Conservation (phyloP, 2,888 invertebrate genomes). For the Coelogynopora nodosa region DNA sequence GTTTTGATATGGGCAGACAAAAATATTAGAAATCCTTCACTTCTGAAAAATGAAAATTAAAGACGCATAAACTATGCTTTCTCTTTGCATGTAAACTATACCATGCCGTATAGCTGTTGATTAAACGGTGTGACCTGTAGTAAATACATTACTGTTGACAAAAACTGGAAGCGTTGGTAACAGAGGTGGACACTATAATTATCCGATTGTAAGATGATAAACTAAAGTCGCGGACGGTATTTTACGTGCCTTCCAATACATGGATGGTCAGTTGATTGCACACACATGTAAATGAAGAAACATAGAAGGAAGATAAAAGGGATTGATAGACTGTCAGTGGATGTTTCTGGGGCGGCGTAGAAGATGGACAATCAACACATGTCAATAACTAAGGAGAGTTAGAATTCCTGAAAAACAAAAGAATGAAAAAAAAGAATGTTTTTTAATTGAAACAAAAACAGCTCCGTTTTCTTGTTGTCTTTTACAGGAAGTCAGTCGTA, state of each 20-base stretch:
- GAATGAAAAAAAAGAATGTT: not conserved
- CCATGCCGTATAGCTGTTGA: not conserved
- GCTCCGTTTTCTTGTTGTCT: too few species aligned
- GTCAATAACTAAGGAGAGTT: conserved; percentile 5
- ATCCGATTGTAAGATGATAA: not conserved
- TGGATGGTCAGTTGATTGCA: not conserved
- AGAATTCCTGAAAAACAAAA: conserved; percentile 18
- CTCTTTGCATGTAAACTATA: too few species aligned
- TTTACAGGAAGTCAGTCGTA: too few species aligned
- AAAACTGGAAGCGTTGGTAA: not conserved
- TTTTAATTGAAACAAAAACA: not conserved
- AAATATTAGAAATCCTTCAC: not conserved
- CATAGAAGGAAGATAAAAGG: not conserved
- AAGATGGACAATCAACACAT: conserved; percentile 5
- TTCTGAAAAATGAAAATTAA: too few species aligned
- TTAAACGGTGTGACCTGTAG: not conserved
- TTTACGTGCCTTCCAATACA: not conserved
- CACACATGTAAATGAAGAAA: not conserved
- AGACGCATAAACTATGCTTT: too few species aligned
- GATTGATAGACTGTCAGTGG: not conserved
- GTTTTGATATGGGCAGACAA: not conserved
- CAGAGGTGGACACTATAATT: not conserved
- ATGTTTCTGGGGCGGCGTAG: not conserved
- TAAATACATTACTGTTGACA: not conserved
- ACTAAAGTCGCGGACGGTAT: not conserved